Evolutionary conservation across 35 echinoderm and acorn worm species (phyloP).

Genomic region (Amphiura filiformis): DNA sequence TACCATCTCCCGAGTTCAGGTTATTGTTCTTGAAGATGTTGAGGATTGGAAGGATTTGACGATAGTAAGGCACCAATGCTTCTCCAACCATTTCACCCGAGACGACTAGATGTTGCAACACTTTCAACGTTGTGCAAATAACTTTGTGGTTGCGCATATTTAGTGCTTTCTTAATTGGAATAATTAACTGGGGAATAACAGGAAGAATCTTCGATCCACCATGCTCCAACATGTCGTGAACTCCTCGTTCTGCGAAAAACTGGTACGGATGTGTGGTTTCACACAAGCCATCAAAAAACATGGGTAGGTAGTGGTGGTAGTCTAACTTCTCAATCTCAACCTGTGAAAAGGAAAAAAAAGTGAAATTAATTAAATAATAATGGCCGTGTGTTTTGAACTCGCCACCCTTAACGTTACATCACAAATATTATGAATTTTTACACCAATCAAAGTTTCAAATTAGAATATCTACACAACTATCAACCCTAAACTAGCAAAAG

Average conservation of each 20-base stretch:
- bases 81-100: conserved; percentile 84
- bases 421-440: too few species aligned
- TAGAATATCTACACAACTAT: too few species aligned
- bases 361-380: background rate
- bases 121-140: conserved; percentile 88
- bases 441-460: too few species aligned
- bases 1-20: conserved; percentile 90
- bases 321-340: conserved; percentile 98
- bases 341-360: conserved; percentile 31
- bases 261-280: conserved; percentile 95
- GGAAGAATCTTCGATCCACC: conserved; percentile 82
- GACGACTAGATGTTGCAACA: conserved; percentile 89
- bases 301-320: conserved; percentile 98
- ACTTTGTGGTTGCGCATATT: conserved; percentile 62
- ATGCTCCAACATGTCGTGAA: conserved; percentile 98
- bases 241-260: conserved; percentile 93
- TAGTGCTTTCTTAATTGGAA: conserved; percentile 91
- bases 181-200: conserved; percentile 97
- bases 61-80: conserved; percentile 93
- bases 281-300: conserved; percentile 92
- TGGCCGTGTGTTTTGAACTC: too few species aligned
- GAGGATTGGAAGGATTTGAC: conserved; percentile 95
- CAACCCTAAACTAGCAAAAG: too few species aligned
- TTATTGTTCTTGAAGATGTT: conserved; percentile 94
- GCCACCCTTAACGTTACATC: too few species aligned